Conservation (phyloP, 35 echinoderm and acorn worm genomes). For the Heliocidaris erythrogramma region DNA sequence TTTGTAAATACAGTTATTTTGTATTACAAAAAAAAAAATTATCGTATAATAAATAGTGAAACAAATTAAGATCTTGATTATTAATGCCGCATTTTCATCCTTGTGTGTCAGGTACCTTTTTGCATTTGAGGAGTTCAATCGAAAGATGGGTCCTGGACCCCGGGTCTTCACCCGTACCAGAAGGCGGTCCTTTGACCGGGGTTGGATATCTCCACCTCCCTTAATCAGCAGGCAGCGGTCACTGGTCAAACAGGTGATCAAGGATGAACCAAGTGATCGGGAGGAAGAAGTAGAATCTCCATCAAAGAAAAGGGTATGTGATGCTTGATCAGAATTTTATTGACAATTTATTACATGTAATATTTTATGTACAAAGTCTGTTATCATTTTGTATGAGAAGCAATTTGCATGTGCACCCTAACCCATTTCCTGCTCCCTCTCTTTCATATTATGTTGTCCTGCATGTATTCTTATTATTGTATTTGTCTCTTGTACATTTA, state of each 20-base stretch:
- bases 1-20: too few relatives aligned
- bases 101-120: slow-evolving; percentile 72
- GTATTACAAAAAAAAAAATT: too few relatives aligned
- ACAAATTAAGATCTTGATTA: not conserved
- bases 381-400: too few relatives aligned
- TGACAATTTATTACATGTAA: too few relatives aligned
- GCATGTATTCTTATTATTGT: too few relatives aligned
- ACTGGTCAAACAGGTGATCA: not conserved
- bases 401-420: too few relatives aligned
- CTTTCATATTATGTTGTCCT: too few relatives aligned
- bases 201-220: slow-evolving; percentile 35
- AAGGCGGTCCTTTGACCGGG: slow-evolving; percentile 74
- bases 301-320: slow-evolving; percentile 48
- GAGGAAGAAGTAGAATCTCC: slow-evolving; percentile 39
- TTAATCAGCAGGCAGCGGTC: slow-evolving; percentile 29
- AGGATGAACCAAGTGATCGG: slow-evolving; percentile 11
- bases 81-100: not conserved
- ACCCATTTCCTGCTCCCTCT: too few relatives aligned
- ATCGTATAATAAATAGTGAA: too few relatives aligned
- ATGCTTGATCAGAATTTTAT: too few relatives aligned
- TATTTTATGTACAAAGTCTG: too few relatives aligned
- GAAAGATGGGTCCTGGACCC: slow-evolving; percentile 83
- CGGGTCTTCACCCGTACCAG: slow-evolving; percentile 65
- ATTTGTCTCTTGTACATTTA: too few relatives aligned
- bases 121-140: slow-evolving; percentile 97